Evolutionary conservation across 2,113 vertebrate species (phyloP).

Genomic region (Talpa occidentalis): DNA sequence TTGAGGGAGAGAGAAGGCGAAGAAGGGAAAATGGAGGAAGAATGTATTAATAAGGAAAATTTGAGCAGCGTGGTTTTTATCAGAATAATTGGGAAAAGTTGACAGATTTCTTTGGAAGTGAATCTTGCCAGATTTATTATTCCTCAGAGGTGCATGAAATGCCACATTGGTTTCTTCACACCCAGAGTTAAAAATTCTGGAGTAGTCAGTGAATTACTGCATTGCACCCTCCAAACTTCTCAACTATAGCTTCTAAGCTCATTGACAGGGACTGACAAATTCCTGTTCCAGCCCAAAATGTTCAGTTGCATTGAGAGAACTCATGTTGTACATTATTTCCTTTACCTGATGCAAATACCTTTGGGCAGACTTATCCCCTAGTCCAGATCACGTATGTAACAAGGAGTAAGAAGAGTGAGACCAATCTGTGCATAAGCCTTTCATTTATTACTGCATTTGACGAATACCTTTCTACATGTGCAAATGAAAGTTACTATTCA

Average conservation of each 20-base stretch:
- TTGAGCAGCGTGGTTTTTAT: constrained; percentile 41
- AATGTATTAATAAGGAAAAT: not conserved
- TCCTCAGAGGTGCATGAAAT: not conserved
- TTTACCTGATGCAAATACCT: not conserved
- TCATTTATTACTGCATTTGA: not conserved
- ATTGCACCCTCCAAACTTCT: not conserved
- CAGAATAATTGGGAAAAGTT: not conserved
- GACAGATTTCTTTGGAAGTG: constrained; percentile 7
- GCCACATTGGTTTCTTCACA: not conserved
- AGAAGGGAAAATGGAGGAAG: not conserved
- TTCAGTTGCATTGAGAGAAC: not conserved
- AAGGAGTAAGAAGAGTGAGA: not conserved
- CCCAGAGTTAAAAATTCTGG: not conserved
- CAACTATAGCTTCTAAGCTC: not conserved
- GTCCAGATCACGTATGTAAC: not conserved
- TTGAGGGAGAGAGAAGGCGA: not conserved
- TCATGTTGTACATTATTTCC: not conserved
- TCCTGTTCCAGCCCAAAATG: not conserved
- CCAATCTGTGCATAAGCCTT: not conserved
- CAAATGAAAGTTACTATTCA: not conserved
- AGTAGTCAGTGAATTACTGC: not conserved
- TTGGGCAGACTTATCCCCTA: not conserved
- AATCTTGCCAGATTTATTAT: not conserved
- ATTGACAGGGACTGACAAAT: not conserved
- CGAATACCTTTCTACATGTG: not conserved